Conservation (phyloP, 2,888 invertebrate species). For the Agrotis segetum region DNA sequence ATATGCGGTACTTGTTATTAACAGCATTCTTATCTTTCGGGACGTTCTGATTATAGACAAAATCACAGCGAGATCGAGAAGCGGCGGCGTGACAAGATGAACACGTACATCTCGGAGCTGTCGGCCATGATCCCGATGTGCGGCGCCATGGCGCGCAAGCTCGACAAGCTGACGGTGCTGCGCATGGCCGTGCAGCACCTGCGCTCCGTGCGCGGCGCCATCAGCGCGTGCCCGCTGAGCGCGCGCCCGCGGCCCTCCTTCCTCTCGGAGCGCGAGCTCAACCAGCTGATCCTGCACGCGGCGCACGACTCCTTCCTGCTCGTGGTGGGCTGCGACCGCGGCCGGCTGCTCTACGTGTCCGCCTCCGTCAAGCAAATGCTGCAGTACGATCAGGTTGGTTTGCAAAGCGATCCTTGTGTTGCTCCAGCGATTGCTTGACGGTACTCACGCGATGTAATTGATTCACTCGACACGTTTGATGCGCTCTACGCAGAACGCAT, state of each 20-base stretch:
- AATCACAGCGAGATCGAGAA: slow-evolving; percentile 99
- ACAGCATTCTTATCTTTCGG: background rate
- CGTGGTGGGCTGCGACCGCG: slow-evolving; percentile 98
- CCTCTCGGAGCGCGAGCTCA: slow-evolving; percentile 96
- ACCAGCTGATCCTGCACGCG: slow-evolving; percentile 95
- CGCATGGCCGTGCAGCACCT: slow-evolving; percentile 98
- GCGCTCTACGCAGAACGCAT: too few relatives aligned
- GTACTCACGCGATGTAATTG: too few relatives aligned
- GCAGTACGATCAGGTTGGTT: slow-evolving; percentile 94
- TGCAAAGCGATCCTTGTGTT: background rate
- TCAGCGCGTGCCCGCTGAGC: slow-evolving; percentile 92
- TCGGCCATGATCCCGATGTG: slow-evolving; percentile 98
- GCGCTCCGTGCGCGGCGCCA: slow-evolving; percentile 91
- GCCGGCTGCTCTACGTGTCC: slow-evolving; percentile 97
- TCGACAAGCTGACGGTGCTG: slow-evolving; percentile 97
- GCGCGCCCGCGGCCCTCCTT: slow-evolving; percentile 95
- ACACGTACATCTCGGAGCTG: slow-evolving; percentile 97
- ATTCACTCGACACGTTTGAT: too few relatives aligned
- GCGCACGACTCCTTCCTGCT: slow-evolving; percentile 97
- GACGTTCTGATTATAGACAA: slow-evolving; percentile 91
- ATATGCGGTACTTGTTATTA: too few relatives aligned
- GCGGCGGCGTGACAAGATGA: slow-evolving; percentile 98
- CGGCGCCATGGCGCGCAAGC: slow-evolving; percentile 97
- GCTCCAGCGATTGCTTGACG: background rate
- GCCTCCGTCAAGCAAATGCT: slow-evolving; percentile 96